These are phyloP conservation scores for Tachysurus vachellii DNA, from an alignment of 2,113 vertebrate genomes.

Conservation along the genomic window DNA sequence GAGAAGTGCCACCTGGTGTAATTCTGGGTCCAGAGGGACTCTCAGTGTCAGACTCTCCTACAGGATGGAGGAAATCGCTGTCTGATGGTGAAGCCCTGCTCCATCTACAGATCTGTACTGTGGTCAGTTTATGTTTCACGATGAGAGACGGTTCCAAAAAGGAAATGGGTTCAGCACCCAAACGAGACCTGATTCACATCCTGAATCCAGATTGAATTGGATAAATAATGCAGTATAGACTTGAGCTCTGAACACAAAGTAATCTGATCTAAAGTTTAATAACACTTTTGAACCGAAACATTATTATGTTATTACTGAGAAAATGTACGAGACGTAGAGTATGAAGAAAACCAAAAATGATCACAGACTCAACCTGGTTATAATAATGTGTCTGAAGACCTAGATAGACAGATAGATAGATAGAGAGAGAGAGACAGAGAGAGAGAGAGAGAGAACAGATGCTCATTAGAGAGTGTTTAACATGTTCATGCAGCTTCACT, in stretches of 20 bases:
- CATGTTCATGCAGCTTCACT: neutral
- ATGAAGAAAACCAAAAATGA: neutral
- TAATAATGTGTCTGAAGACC: neutral
- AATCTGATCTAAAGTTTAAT: neutral
- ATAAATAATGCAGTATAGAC: neutral
- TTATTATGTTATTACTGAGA: too few relatives aligned
- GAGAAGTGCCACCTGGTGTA: neutral
- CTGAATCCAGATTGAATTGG: neutral
- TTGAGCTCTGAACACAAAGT: neutral
- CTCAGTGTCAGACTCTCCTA: constrained; percentile 11
- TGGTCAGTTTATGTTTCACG: constrained; percentile 1
- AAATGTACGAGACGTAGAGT: neutral
- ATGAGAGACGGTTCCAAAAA: constrained; percentile 40
- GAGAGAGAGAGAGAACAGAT: too few relatives aligned
- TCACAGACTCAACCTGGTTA: neutral
- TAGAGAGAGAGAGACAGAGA: too few relatives aligned
- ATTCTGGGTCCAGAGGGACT: neutral
- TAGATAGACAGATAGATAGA: neutral
- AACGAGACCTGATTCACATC: constrained; percentile 8
- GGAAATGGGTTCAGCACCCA: constrained; percentile 27
- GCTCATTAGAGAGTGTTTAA: neutral
- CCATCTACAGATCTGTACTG: constrained; percentile 15
- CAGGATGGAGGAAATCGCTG: constrained; percentile 54
- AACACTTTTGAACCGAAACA: neutral
- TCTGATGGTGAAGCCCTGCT: neutral